Evolutionary conservation across 1,140 invertebrate genomes (phyloP).

Genomic region (Wiebesia pumilae): DNA sequence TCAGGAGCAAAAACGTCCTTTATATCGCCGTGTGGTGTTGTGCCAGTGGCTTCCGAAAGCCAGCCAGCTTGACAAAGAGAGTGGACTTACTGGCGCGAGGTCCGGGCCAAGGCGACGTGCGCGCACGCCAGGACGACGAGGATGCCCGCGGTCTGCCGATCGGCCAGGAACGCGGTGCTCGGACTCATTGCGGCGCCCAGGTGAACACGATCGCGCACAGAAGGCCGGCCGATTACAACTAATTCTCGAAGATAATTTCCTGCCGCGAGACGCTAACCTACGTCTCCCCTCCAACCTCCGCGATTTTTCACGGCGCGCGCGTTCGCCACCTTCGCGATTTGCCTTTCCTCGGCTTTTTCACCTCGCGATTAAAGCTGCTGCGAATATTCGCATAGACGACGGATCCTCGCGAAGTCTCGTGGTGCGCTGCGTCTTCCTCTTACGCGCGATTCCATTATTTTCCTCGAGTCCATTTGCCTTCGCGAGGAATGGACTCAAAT

Average conservation of each 20-base stretch:
- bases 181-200: neutral
- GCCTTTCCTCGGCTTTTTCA: too few relatives aligned
- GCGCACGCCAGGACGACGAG: neutral
- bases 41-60: too few relatives aligned
- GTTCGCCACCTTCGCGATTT: neutral
- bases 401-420: too few relatives aligned
- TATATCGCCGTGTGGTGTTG: too few relatives aligned
- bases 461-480: too few relatives aligned
- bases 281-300: neutral
- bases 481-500: too few relatives aligned
- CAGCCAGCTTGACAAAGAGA: too few relatives aligned
- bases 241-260: neutral
- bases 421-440: too few relatives aligned
- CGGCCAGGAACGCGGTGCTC: neutral
- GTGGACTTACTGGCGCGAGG: slow-evolving; percentile 8
- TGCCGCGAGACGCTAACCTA: neutral
- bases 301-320: neutral
- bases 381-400: too few relatives aligned
- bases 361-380: too few relatives aligned
- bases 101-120: neutral
- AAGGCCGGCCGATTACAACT: neutral
- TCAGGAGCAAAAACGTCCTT: too few relatives aligned
- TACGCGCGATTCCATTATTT: too few relatives aligned
- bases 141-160: neutral
- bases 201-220: neutral